These are phyloP conservation scores for Olivierus martensii DNA, from an alignment of 1,140 invertebrate genomes.

Conservation along the genomic window DNA sequence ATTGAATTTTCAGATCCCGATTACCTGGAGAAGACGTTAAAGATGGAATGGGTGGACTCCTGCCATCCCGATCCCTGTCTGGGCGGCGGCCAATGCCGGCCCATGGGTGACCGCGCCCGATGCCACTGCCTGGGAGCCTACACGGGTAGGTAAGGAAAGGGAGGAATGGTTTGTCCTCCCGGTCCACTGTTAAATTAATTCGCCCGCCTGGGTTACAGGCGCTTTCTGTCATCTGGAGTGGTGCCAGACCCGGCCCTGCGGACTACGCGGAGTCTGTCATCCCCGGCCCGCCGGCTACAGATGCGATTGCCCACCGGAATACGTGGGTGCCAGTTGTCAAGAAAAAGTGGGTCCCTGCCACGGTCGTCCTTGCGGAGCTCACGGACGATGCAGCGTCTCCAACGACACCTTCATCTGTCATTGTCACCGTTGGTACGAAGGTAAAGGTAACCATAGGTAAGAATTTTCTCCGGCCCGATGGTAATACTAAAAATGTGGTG, in stretches of 20 bases:
- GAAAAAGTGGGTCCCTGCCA: conserved; percentile 48
- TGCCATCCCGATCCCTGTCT: conserved; percentile 53
- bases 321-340: conserved; percentile 43
- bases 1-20: neutral
- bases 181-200: neutral
- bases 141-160: conserved; percentile 22
- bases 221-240: conserved; percentile 51
- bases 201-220: conserved; percentile 23
- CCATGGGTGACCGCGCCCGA: conserved; percentile 31
- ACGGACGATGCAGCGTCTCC: conserved; percentile 43
- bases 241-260: conserved; percentile 53
- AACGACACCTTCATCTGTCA: conserved; percentile 46
- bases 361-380: conserved; percentile 45
- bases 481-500: no score
- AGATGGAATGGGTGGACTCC: conserved; percentile 21
- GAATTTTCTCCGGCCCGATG: no score
- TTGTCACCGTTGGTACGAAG: conserved; percentile 58
- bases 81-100: conserved; percentile 46
- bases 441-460: conserved; percentile 24
- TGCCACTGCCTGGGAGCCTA: conserved; percentile 48
- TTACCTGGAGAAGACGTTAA: neutral
- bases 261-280: conserved; percentile 48
- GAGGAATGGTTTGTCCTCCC: neutral
- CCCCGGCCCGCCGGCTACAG: conserved; percentile 34
- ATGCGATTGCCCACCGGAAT: conserved; percentile 42